These are phyloP conservation scores for Diplodus sargus DNA, from an alignment of 2,797 vertebrate genomes.

Conservation along the genomic window DNA sequence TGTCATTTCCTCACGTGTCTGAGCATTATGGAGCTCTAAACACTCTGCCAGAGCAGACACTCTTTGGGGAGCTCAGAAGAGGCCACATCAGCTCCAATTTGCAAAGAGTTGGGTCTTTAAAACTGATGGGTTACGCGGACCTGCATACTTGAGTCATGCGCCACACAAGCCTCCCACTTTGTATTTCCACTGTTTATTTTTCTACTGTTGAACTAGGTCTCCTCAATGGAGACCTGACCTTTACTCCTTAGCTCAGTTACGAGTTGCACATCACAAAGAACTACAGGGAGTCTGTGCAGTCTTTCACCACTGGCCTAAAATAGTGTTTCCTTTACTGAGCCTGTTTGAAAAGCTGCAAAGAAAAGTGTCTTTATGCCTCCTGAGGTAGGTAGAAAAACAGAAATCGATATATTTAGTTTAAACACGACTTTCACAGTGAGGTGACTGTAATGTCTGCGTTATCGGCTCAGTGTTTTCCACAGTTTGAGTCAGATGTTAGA, in stretches of 20 bases:
- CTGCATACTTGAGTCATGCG: slow-evolving; percentile 39
- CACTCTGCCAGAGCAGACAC: slow-evolving; percentile 48
- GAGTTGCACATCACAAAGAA: slow-evolving; percentile 59
- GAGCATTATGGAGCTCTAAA: slow-evolving; percentile 46
- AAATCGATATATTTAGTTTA: slow-evolving; percentile 19
- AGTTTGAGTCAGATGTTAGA: not conserved
- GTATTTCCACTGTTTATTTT: slow-evolving; percentile 77
- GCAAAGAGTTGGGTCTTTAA: slow-evolving; percentile 41
- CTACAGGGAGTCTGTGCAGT: slow-evolving; percentile 59
- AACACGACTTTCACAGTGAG: slow-evolving; percentile 11
- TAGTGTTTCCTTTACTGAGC: slow-evolving; percentile 46
- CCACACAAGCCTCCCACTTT: slow-evolving; percentile 53
- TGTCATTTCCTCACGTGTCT: slow-evolving; percentile 49
- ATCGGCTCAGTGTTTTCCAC: not conserved
- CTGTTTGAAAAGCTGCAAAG: slow-evolving; percentile 35
- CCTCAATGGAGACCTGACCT: slow-evolving; percentile 75
- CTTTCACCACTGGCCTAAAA: slow-evolving; percentile 54
- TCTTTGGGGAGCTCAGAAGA: slow-evolving; percentile 57
- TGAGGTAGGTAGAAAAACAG: slow-evolving; percentile 25
- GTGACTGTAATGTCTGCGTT: slow-evolving; percentile 9
- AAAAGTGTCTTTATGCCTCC: slow-evolving; percentile 23
- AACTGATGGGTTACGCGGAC: slow-evolving; percentile 53
- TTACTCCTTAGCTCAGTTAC: slow-evolving; percentile 60
- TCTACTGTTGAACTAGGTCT: slow-evolving; percentile 58
- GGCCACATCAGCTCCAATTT: slow-evolving; percentile 53